These are phyloP conservation scores for Tetramorium simillimum DNA, from an alignment of 1,140 invertebrate genomes.

Conservation along the genomic window DNA sequence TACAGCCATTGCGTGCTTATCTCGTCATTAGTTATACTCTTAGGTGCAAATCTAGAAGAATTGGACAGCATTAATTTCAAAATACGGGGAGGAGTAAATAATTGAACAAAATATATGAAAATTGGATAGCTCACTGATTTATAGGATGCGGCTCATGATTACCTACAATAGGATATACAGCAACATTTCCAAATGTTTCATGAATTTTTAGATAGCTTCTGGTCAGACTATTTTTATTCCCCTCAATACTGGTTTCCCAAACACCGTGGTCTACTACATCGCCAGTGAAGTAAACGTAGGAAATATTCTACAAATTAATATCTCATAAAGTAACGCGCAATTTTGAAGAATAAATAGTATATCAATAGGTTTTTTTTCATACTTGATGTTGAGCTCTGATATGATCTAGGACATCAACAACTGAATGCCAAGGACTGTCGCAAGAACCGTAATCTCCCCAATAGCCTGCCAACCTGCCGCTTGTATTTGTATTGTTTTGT, in stretches of 20 bases:
- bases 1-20: slow-evolving; percentile 91
- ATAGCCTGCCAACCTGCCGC: slow-evolving; percentile 87
- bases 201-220: slow-evolving; percentile 87
- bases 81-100: not conserved
- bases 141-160: slow-evolving; percentile 96
- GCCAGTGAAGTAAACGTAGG: slow-evolving; percentile 93
- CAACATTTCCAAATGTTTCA: slow-evolving; percentile 87
- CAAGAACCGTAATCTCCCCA: slow-evolving; percentile 93
- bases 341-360: slow-evolving; percentile 22
- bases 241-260: slow-evolving; percentile 90
- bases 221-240: slow-evolving; percentile 88
- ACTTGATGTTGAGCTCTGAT: slow-evolving; percentile 86
- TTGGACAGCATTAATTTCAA: not conserved
- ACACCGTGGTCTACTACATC: slow-evolving; percentile 94
- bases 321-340: not conserved
- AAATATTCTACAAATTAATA: slow-evolving; percentile 86
- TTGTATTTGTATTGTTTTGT: slow-evolving; percentile 81
- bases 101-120: not conserved
- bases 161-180: slow-evolving; percentile 91
- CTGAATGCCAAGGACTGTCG: slow-evolving; percentile 89
- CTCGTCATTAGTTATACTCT: slow-evolving; percentile 81
- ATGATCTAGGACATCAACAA: slow-evolving; percentile 87
- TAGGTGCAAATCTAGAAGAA: slow-evolving; percentile 86
- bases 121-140: slow-evolving; percentile 89
- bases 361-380: slow-evolving; percentile 19